phyloP scores from a whole-genome alignment of 2,888 invertebrate genomes.

The Callosobruchus maculatus region DNA sequence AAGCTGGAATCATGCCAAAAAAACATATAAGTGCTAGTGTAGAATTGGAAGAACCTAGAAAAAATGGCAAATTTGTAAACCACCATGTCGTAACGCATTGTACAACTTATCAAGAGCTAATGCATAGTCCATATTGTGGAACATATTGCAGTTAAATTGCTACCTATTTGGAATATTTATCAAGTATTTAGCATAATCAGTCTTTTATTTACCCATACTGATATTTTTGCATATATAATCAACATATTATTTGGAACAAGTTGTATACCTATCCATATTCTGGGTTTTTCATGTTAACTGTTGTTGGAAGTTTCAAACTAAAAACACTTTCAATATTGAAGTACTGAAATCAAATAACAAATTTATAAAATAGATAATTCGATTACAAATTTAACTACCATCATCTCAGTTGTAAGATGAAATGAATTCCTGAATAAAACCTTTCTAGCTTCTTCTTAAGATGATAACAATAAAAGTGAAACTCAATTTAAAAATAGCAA shows the following conservation, averaged over 20 bases:
- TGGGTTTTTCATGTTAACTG: no score
- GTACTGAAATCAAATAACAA: no score
- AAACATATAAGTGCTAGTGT: slow-evolving; percentile 8
- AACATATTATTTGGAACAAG: no score
- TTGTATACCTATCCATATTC: no score
- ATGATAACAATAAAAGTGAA: background rate
- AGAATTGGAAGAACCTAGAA: slow-evolving; percentile 1
- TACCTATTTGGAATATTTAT: background rate
- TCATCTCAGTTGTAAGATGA: background rate
- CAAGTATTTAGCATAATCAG: background rate
- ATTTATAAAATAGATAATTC: no score
- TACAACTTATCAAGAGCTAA: background rate
- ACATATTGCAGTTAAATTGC: background rate
- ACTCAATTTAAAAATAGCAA: background rate
- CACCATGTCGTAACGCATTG: background rate
- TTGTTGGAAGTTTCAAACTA: no score
- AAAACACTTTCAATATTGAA: no score
- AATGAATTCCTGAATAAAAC: background rate
- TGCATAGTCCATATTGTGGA: background rate
- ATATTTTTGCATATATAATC: no score
- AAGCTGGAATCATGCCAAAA: background rate
- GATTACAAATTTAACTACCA: no score
- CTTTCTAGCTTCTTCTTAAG: background rate
- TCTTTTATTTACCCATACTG: background rate
- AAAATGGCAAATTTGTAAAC: background rate